phyloP scores from a whole-genome alignment of 2,888 invertebrate genomes.

The Bhutanitis thaidina region DNA sequence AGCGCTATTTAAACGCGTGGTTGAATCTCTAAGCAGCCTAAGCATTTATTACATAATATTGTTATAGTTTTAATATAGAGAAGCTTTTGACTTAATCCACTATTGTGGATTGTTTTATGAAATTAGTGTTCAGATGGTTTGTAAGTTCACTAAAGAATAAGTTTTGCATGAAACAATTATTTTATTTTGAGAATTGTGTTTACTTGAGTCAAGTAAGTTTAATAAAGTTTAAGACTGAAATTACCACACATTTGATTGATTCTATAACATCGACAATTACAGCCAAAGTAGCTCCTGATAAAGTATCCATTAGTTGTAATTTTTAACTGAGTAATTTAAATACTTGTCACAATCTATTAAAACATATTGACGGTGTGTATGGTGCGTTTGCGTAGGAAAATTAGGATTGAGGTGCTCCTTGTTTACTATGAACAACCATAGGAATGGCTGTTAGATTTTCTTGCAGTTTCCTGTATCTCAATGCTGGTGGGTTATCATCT shows the following conservation, averaged over 20 bases:
- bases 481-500: no score
- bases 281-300: no score
- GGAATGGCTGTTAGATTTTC: no score
- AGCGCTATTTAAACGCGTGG: neutral
- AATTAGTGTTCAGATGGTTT: conserved; percentile 35
- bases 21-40: neutral
- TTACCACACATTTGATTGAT: neutral
- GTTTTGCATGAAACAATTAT: conserved; percentile 51
- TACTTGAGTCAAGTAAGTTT: conserved; percentile 52
- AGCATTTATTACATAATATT: conserved; percentile 3
- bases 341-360: no score
- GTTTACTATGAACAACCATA: no score
- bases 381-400: no score
- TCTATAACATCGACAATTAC: neutral
- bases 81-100: conserved; percentile 47
- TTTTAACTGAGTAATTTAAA: no score
- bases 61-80: neutral
- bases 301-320: no score
- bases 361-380: no score
- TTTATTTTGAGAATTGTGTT: conserved; percentile 46
- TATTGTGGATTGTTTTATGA: conserved; percentile 53
- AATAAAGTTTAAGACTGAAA: conserved; percentile 45
- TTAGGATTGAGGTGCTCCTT: no score
- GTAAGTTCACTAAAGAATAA: conserved; percentile 30
- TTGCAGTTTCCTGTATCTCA: no score